Percentiles rank a stretch among this genome's conserved stretches.
phyloP scores from a whole-genome alignment of 2,113 vertebrate genomes.

The Gallinago jamesoni region DNA sequence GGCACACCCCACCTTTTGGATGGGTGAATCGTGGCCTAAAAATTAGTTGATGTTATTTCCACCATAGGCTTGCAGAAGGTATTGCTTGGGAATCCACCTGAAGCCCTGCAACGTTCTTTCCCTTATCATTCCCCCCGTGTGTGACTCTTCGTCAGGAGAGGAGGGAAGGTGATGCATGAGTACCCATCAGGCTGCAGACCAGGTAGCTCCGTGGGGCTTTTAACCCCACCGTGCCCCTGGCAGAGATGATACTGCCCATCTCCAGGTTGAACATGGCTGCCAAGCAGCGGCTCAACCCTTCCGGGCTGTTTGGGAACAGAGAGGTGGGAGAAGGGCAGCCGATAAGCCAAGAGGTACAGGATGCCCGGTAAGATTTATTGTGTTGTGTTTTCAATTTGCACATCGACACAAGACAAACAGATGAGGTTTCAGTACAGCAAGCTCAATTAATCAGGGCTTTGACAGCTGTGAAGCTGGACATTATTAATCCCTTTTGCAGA shows the following conservation, averaged over 20 bases:
- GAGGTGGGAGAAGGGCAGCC: neutral
- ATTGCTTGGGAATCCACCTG: neutral
- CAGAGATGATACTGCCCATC: neutral
- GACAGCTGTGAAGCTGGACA: conserved; percentile 59
- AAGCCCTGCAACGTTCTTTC: neutral
- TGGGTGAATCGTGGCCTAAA: neutral
- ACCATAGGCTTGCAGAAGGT: neutral
- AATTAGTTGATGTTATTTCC: neutral
- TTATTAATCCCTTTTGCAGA: conserved; percentile 49
- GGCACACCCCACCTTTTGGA: neutral
- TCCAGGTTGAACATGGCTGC: neutral
- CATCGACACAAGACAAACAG: conserved; percentile 68
- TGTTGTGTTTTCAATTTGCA: conserved; percentile 67
- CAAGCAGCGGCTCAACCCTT: neutral
- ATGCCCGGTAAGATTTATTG: conserved; percentile 60
- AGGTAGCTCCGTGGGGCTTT: neutral
- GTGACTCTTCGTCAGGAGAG: neutral
- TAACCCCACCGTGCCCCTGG: neutral
- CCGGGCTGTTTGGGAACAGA: neutral
- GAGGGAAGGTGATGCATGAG: neutral
- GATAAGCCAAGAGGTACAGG: neutral
- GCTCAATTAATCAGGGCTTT: conserved; percentile 66
- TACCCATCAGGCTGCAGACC: neutral
- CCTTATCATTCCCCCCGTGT: neutral
- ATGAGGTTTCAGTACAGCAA: conserved; percentile 62